These are phyloP conservation scores for Sylvia borin DNA, from an alignment of 2,797 vertebrate species.

Conservation along the genomic window DNA sequence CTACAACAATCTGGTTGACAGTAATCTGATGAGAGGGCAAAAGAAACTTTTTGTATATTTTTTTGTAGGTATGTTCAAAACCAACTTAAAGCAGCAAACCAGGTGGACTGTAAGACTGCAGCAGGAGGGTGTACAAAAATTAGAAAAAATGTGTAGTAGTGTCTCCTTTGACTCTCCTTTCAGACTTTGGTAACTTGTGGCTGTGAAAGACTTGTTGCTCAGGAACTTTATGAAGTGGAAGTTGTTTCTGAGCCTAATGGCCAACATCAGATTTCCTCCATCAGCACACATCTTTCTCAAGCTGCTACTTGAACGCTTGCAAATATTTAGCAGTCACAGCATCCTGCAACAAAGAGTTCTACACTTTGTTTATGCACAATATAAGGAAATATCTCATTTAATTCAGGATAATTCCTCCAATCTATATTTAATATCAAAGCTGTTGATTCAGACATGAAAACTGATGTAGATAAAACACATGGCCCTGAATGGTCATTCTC, in stretches of 20 bases:
- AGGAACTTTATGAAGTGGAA: neutral
- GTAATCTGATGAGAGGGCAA: neutral
- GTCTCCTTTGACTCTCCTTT: neutral
- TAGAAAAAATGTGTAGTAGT: neutral
- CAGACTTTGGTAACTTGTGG: neutral
- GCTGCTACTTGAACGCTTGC: neutral
- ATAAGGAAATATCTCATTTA: neutral
- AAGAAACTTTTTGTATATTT: neutral
- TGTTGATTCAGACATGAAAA: neutral
- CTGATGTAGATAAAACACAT: neutral
- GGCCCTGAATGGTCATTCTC: neutral
- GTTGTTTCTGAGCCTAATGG: neutral
- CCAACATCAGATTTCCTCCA: neutral
- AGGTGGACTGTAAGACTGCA: neutral
- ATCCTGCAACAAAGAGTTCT: neutral
- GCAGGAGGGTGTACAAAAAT: neutral
- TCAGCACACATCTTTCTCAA: neutral
- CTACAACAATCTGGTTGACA: neutral
- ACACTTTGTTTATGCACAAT: neutral
- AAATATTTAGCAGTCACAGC: neutral
- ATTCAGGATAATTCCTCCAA: neutral
- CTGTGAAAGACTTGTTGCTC: neutral
- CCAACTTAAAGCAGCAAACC: neutral
- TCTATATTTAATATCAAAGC: neutral
- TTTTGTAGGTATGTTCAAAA: neutral